Evolutionary conservation across 1,140 invertebrate species (phyloP), one percentile per base, ranked within the genome.

Genomic region (Riptortus pedestris): DNA sequence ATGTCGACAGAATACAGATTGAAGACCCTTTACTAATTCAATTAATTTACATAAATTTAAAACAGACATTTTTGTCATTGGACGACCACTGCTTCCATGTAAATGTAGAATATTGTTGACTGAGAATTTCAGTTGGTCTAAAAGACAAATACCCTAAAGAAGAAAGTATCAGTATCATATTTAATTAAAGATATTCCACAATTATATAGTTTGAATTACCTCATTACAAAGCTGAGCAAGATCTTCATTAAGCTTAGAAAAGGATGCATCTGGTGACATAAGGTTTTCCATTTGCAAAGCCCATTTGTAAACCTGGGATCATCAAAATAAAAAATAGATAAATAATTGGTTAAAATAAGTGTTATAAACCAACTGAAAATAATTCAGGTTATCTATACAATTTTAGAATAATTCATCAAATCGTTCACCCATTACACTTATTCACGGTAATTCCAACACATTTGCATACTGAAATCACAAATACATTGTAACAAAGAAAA

Each of bases 21-120:
- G 81, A 68, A 93, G 80, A 16, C 82, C 81, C 76, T 93, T 93
- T 9, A 95, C 75, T 12, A 91, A 75, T 74, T 95, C 90, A 31
- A 92, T 79, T 12, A 94, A 75, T 72, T 83, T 81, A 76, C 90
- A 95, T 28, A 96, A 74, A 18, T 81, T 79, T 43, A 88, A 77
- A 3, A 92, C 82, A 38, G 84, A 81, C 26, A 81, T 83, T 73
- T 90, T 89, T 1, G 83, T 85, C 76, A 96, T 85, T 18, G 91
- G 86, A 71, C 85, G 82, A 45, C 82, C 80, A 33, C 90, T 76
- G 12, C 79, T 76, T 1, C 86, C 81, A 73, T 95, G 90, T 43
- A 93, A 75, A 77, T 91, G 93, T 62, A 90, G 85, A n/a, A 93
- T 74, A 62, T 78, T 83, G 33, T 79, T 79, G 11, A 86, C 73